Evolutionary conservation across 2,113 vertebrate species (phyloP).

Genomic region (Rhadina sibilatrix): DNA sequence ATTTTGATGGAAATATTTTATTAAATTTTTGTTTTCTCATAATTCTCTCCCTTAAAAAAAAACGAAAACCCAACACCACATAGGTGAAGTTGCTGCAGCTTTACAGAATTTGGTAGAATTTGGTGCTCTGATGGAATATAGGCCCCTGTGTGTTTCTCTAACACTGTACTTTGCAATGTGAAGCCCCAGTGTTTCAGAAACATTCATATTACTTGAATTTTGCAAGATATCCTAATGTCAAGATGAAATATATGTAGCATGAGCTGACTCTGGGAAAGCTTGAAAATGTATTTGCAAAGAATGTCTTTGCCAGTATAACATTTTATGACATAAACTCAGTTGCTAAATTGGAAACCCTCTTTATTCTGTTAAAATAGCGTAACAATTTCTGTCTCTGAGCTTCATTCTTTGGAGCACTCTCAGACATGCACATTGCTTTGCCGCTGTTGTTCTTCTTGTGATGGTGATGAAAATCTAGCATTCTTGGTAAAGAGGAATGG

Average conservation of each 20-base stretch:
- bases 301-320: neutral
- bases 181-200: neutral
- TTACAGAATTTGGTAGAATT: neutral
- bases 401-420: neutral
- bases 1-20: neutral
- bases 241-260: neutral
- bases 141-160: neutral
- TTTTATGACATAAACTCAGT: neutral
- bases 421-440: neutral
- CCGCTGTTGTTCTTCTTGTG: neutral
- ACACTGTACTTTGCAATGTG: neutral
- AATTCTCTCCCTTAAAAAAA: neutral
- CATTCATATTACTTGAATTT: neutral
- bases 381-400: neutral
- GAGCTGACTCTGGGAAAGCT: neutral
- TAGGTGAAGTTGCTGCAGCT: neutral
- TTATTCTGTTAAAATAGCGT: neutral
- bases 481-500: conserved; percentile 21
- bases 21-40: neutral
- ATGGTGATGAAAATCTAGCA: neutral
- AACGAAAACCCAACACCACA: neutral
- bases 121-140: neutral
- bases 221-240: neutral
- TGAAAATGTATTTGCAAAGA: neutral
- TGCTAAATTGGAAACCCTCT: neutral